phyloP scores from a whole-genome alignment of 2,113 vertebrate species.

The Chinchilla lanigera region DNA sequence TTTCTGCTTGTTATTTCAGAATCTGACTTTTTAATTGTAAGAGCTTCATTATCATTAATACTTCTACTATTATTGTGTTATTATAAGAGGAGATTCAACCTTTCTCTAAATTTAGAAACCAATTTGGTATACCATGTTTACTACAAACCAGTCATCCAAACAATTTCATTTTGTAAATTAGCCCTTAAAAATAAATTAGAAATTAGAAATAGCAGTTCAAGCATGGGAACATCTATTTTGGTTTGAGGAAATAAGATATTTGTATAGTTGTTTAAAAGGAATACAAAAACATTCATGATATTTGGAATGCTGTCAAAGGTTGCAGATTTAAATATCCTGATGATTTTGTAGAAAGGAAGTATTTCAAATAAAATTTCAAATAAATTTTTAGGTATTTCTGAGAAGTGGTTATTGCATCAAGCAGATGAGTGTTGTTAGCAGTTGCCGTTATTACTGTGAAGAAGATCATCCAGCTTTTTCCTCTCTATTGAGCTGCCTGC shows the following conservation, averaged over 20 bases:
- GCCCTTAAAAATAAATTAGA: slow-evolving; percentile 76
- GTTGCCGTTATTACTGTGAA: neutral
- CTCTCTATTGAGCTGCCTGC: neutral
- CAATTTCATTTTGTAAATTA: slow-evolving; percentile 81
- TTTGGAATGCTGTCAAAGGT: slow-evolving; percentile 57
- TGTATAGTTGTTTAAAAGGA: slow-evolving; percentile 45
- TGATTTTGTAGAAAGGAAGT: slow-evolving; percentile 41
- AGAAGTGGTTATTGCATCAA: neutral
- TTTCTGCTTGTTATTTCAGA: slow-evolving; percentile 70
- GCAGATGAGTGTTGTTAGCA: neutral
- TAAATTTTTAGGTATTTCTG: slow-evolving; percentile 1
- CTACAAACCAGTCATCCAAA: slow-evolving; percentile 80
- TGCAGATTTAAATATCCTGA: slow-evolving; percentile 32
- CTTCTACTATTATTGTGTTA: slow-evolving; percentile 78
- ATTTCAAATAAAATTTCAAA: slow-evolving; percentile 43
- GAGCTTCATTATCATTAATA: slow-evolving; percentile 70
- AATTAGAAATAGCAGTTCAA: slow-evolving; percentile 77
- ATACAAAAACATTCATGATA: slow-evolving; percentile 61
- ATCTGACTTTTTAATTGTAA: slow-evolving; percentile 77
- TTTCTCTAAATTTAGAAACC: slow-evolving; percentile 83
- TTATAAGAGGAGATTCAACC: slow-evolving; percentile 70
- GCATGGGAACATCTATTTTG: slow-evolving; percentile 70
- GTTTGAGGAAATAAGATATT: neutral
- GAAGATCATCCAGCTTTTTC: neutral
- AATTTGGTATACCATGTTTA: slow-evolving; percentile 80